Percentiles rank a stretch among this genome's conserved stretches.
Evolutionary conservation across 2,797 vertebrate species (phyloP).

Genomic region (Emydoidea blandingii): DNA sequence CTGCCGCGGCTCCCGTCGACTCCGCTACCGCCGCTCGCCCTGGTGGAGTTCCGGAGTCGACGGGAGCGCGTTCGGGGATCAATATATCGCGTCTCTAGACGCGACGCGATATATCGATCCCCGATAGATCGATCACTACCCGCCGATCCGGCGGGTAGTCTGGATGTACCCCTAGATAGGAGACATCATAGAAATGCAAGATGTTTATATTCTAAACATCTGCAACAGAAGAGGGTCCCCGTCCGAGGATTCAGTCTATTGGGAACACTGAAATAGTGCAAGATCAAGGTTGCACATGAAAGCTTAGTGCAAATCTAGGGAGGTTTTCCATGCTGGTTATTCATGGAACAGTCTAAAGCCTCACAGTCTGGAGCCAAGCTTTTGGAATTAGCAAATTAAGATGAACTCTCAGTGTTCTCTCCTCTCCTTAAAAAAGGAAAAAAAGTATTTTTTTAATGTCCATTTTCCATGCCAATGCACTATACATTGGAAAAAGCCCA

Average conservation of each 20-base stretch:
- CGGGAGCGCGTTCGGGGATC: too few species aligned
- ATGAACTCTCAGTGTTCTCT: background rate
- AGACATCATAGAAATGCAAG: background rate
- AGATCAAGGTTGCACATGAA: background rate
- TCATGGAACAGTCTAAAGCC: background rate
- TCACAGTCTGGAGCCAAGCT: conserved; percentile 1
- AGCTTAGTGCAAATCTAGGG: conserved; percentile 2
- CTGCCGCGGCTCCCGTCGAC: too few species aligned
- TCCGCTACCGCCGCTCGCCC: too few species aligned
- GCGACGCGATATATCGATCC: too few species aligned
- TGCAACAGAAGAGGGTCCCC: background rate
- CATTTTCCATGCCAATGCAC: conserved; percentile 15
- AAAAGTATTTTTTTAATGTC: conserved; percentile 7
- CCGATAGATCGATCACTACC: too few species aligned
- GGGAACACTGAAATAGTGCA: background rate
- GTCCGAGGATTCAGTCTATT: background rate
- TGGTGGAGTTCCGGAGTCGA: too few species aligned
- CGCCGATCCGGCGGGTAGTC: too few species aligned
- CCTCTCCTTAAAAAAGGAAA: background rate
- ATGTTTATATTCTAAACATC: background rate
- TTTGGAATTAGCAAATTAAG: conserved; percentile 30
- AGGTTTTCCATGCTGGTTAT: conserved; percentile 29
- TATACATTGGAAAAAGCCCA: background rate
- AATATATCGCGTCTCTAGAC: too few species aligned
- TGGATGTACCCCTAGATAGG: background rate